Evolutionary conservation across 1,140 invertebrate genomes (phyloP), one percentile per base, ranked within the genome.

Genomic region (Babylonia areolata): DNA sequence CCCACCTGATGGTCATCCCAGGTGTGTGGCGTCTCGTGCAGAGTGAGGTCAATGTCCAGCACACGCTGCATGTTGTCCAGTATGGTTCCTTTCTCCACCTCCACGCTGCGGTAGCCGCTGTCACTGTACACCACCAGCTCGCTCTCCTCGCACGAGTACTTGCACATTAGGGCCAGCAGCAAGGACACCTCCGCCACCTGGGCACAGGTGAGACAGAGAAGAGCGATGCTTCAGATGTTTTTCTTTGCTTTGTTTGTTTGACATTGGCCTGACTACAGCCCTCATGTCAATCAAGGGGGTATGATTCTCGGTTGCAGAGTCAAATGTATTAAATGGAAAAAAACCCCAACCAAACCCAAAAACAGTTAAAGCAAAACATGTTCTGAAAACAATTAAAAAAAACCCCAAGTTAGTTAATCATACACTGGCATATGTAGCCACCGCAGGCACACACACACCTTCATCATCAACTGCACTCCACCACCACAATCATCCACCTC

Each of bases 111-210:
- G 71, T 88, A 91, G 33, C 58, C 40, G 0, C 51, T 37, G 1
- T 81, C 77, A 51, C 91, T 84, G 83, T 90, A 94, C 1, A 92
- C 85, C 39, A 94, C 78, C 87, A 95, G 81, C 35, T 91, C 88
- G 87, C 93, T 93, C 15, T 94, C 90, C 86, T 95, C 95, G 93
- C 95, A 95, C 0, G 94, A 93, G 86, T 94, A 93, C 86, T 94
- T 94, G 87, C 94, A 95, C 95, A 95, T 95, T 88, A 95, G 86
- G 17, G 92, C 94, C 83, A 95, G 88, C 77, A 95, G 84, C 12
- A 94, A 83, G 28, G 91, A 92, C 54, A 95, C 90, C 81, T 95
- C 92, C 37, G 86, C 86, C 81, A 93, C 88, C 94, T 95, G 81
- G 73, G 39, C 86, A 42, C 69, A 81, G 51, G 64, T 51, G 69